Percentiles rank a stretch among this genome's conserved stretches.
Evolutionary conservation across 2,113 vertebrate genomes (phyloP).

Genomic region (Tretioscincus oriximinensis): DNA sequence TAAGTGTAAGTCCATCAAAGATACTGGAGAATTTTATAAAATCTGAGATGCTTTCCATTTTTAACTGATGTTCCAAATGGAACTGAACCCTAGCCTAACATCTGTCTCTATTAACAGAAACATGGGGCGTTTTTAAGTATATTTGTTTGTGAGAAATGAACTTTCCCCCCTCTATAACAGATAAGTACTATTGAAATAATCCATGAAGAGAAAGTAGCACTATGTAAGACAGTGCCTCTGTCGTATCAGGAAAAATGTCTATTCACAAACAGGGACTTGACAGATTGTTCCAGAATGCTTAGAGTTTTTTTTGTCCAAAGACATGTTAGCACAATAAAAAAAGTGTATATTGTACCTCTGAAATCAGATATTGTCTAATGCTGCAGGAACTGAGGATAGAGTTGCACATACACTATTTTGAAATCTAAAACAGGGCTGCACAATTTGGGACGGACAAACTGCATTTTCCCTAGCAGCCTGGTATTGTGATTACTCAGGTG

Average conservation of each 20-base stretch:
- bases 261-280: background rate
- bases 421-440: background rate
- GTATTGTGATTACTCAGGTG: background rate
- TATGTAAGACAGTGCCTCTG: background rate
- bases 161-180: too few species aligned
- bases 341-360: background rate
- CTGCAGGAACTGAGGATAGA: background rate
- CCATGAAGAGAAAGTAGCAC: background rate
- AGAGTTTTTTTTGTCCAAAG: background rate
- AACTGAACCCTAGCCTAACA: background rate
- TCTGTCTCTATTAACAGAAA: background rate
- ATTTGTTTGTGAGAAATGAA: background rate
- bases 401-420: background rate
- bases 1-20: background rate
- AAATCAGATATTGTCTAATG: background rate
- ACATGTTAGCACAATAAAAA: background rate
- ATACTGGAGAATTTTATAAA: background rate
- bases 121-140: background rate
- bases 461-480: background rate
- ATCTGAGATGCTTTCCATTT: background rate
- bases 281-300: background rate
- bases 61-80: too few species aligned
- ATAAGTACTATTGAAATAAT: background rate
- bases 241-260: background rate
- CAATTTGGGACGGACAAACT: background rate